Evolutionary conservation across 2,888 invertebrate genomes (phyloP), one percentile per base, ranked within the genome.

Genomic region (Sphaerophoria taeniata): DNA sequence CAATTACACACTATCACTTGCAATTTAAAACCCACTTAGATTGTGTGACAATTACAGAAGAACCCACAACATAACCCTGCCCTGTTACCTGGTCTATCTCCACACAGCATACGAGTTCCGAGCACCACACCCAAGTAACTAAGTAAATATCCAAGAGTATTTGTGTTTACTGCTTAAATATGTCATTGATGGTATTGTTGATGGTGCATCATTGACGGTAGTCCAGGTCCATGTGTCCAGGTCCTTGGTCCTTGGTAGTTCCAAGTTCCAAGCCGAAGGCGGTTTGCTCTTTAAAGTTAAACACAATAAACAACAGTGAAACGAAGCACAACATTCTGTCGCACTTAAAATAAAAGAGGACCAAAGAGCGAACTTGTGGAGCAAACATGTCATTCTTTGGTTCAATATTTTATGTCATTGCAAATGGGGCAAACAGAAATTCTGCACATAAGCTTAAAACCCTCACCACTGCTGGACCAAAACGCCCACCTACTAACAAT

Each of bases 361-460:
- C 39, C 39, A 9, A 39, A 43, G 2, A 43, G 43, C 43, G 43
- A 65, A 47, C 16, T 60, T 45, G 65, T 67, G 47, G 39, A 61
- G 74, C 74, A 83, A 83, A 83, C 78, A 83, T 78, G 74, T 79
- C 83, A 71, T 74, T 78, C 70, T 53, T 65, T 78, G 65, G 73
- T 79, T 83, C 83, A 83, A 83, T 83, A 83, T 74, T 83, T 83
- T 74, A 79, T 83, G 79, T 79, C 70, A 83, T 65, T 79, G 74
- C 83, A 67, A 83, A 83, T 79, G 70, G 78, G 58, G 53, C 83
- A 74, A 83, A 83, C 79, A 78, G 70, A 83, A 61, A 67, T 56
- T 11, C 60, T 47, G 69, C 60, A 72, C 60, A 60, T 45, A 58
- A 63, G 56, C 49, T 49, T 14, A 58, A 63, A n/a, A 49, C n/a